phyloP scores from a whole-genome alignment of 2,797 vertebrate genomes.

The Anguilla marmorata region DNA sequence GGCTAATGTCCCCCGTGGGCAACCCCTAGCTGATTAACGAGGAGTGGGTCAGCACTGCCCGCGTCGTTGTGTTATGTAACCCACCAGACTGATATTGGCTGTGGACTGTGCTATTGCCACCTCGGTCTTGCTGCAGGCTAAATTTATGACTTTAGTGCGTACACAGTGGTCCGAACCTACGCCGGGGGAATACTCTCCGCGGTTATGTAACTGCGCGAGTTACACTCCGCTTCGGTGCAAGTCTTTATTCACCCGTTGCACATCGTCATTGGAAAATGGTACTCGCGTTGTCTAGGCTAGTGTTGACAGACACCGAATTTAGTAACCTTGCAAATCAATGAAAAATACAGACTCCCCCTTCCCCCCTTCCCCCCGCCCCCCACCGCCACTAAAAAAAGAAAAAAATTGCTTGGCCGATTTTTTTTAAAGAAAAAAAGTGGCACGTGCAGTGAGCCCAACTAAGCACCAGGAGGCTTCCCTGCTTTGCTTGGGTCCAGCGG shows the following conservation, averaged over 20 bases:
- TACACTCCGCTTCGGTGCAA: neutral
- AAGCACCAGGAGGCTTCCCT: neutral
- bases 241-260: neutral
- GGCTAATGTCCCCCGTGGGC: slow-evolving; percentile 12
- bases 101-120: neutral
- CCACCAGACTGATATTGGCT: slow-evolving; percentile 4
- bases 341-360: neutral
- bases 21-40: neutral
- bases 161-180: slow-evolving; percentile 12
- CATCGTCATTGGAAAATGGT: neutral
- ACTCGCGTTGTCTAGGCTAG: neutral
- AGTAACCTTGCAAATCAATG: neutral
- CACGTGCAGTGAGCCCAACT: neutral
- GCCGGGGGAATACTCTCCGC: neutral
- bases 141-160: slow-evolving; percentile 1
- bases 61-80: slow-evolving; percentile 20
- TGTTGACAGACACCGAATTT: neutral
- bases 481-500: neutral
- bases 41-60: neutral
- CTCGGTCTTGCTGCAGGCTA: neutral
- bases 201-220: neutral
- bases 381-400: neutral
- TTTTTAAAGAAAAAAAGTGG: neutral
- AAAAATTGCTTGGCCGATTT: neutral
- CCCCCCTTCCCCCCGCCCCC: too few species aligned